Evolutionary conservation across 2,888 invertebrate species (phyloP).

Genomic region (Rhingia campestris): DNA sequence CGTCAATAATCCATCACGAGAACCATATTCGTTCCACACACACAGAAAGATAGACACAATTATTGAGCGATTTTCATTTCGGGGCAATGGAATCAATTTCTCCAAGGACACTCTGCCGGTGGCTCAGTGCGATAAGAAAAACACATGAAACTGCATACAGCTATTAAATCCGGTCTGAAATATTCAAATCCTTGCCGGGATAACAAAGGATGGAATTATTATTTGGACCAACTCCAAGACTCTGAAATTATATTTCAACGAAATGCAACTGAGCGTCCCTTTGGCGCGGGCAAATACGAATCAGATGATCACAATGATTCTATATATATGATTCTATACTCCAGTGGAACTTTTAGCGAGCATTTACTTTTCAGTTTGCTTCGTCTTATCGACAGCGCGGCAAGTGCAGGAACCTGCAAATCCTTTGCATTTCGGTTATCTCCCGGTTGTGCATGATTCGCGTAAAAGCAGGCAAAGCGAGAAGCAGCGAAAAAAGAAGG

Average conservation of each 20-base stretch:
- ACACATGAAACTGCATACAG: conserved; percentile 56
- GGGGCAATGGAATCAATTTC: conserved; percentile 13
- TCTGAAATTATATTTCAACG: conserved; percentile 56
- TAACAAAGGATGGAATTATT: conserved; percentile 70
- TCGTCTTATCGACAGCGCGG: conserved; percentile 49
- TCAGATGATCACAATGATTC: conserved; percentile 48
- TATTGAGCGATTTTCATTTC: conserved; percentile 4
- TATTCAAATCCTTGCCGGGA: conserved; percentile 67
- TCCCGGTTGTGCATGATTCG: conserved; percentile 53
- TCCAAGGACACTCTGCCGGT: conserved; percentile 26
- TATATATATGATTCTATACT: too few relatives aligned
- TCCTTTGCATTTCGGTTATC: conserved; percentile 64
- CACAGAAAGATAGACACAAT: conserved; percentile 17
- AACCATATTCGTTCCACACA: not conserved
- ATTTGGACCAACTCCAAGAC: conserved; percentile 69
- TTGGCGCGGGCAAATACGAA: conserved; percentile 31
- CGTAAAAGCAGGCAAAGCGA: conserved; percentile 28
- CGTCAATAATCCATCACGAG: not conserved
- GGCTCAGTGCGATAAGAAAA: conserved; percentile 37
- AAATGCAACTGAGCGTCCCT: conserved; percentile 41
- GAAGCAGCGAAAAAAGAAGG: conserved; percentile 20
- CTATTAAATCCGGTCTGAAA: conserved; percentile 63
- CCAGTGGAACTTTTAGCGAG: conserved; percentile 37
- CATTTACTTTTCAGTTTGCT: conserved; percentile 55
- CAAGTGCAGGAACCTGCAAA: conserved; percentile 29